A percentile compares a stretch with the other conserved stretches of the same genome.
These are phyloP conservation scores for Hyles vespertilio DNA, from an alignment of 1,140 invertebrate genomes.

Conservation along the genomic window DNA sequence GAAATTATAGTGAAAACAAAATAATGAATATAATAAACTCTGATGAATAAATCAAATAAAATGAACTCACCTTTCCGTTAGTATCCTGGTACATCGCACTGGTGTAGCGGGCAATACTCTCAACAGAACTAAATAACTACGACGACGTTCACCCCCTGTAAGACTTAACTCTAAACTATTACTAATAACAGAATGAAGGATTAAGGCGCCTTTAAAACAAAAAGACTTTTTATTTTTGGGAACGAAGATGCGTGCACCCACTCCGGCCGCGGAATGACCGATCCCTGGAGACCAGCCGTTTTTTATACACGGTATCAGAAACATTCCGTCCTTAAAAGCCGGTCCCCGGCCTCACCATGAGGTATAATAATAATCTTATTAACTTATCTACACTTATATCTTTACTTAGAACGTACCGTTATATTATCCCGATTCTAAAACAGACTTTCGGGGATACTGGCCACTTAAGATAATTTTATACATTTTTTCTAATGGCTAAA, in stretches of 20 bases:
- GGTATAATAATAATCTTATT: constrained; percentile 74
- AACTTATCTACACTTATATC: constrained; percentile 71
- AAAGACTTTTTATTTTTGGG: constrained; percentile 31
- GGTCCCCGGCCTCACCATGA: constrained; percentile 56
- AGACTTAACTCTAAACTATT: constrained; percentile 22
- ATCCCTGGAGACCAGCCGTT: constrained; percentile 57
- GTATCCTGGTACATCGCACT: constrained; percentile 41
- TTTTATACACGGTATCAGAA: constrained; percentile 70
- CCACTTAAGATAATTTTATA: constrained; percentile 71
- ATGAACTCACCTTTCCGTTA: constrained; percentile 37
- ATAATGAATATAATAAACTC: neutral
- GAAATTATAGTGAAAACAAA: neutral
- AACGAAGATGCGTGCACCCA: constrained; percentile 58
- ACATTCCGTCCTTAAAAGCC: constrained; percentile 69
- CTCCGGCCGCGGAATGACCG: constrained; percentile 60
- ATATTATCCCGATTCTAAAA: constrained; percentile 62
- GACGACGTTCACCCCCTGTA: constrained; percentile 28
- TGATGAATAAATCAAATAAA: constrained; percentile 5
- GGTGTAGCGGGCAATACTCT: constrained; percentile 4
- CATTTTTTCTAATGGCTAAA: constrained; percentile 52
- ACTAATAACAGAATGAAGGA: constrained; percentile 14
- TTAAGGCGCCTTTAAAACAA: constrained; percentile 31
- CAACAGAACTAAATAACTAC: constrained; percentile 22
- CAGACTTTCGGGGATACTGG: constrained; percentile 53
- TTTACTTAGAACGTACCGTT: constrained; percentile 72